Percentiles rank a stretch among this genome's conserved stretches.
These are phyloP conservation scores for Sminthurides aquaticus DNA, from an alignment of 2,888 invertebrate species.

Conservation along the genomic window DNA sequence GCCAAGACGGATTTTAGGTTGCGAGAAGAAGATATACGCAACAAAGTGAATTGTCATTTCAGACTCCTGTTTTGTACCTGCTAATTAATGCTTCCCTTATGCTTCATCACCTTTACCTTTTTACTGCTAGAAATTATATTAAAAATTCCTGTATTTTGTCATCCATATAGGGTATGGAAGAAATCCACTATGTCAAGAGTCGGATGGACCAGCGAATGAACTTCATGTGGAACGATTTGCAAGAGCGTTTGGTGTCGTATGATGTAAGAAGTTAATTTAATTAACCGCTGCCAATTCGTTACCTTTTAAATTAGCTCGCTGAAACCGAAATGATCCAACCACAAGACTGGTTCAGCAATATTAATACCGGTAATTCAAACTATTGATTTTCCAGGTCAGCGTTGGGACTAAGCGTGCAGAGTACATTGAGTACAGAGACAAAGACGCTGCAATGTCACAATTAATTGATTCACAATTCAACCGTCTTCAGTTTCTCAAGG, in stretches of 20 bases:
- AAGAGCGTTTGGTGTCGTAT: slow-evolving; percentile 33
- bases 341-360: too few relatives aligned
- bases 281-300: background rate
- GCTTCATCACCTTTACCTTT: background rate
- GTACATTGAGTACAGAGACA: slow-evolving; percentile 27
- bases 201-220: slow-evolving; percentile 30
- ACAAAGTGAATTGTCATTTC: slow-evolving; percentile 29
- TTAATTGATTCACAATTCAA: slow-evolving; percentile 34
- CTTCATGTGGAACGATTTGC: slow-evolving; percentile 32
- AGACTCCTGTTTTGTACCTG: too few relatives aligned
- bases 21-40: slow-evolving; percentile 38
- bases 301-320: slow-evolving; percentile 3
- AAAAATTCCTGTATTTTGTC: background rate
- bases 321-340: too few relatives aligned
- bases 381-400: slow-evolving; percentile 21
- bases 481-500: slow-evolving; percentile 31
- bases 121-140: background rate
- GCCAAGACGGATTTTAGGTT: slow-evolving; percentile 34
- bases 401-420: slow-evolving; percentile 27
- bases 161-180: slow-evolving; percentile 32
- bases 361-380: background rate
- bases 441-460: slow-evolving; percentile 33
- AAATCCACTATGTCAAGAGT: slow-evolving; percentile 30
- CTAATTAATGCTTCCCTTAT: background rate
- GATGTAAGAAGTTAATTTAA: slow-evolving; percentile 26